Evolutionary conservation across 2,113 vertebrate species (phyloP).

Genomic region (Trogon melanurus): DNA sequence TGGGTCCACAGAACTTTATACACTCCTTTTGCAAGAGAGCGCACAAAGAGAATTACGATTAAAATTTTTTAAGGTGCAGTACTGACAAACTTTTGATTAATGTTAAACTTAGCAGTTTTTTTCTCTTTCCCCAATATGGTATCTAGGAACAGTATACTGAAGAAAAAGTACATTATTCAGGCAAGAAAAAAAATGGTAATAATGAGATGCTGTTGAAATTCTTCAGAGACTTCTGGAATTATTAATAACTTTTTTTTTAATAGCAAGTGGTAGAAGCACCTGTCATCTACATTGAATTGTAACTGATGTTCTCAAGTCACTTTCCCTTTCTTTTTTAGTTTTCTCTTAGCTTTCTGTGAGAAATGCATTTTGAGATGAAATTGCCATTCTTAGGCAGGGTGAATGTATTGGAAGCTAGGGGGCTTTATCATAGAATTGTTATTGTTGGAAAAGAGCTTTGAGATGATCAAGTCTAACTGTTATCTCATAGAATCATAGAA

Average conservation of each 20-base stretch:
- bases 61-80: neutral
- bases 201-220: neutral
- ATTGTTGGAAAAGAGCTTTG: too few relatives aligned
- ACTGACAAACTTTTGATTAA: neutral
- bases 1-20: neutral
- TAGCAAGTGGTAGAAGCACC: neutral
- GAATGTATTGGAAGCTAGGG: neutral
- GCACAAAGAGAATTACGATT: neutral
- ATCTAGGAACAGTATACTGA: neutral
- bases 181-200: neutral
- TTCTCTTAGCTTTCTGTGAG: neutral
- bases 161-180: neutral
- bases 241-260: neutral
- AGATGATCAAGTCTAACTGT: too few relatives aligned
- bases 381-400: neutral
- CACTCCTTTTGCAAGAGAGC: neutral
- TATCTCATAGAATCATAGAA: too few relatives aligned
- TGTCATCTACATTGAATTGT: neutral
- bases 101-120: neutral
- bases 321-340: neutral
- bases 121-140: neutral
- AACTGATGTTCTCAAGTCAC: neutral
- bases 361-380: neutral
- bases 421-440: neutral
- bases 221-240: neutral